Base-by-base conservation (phyloP, 2,797 vertebrate genomes). In the Ptychobarbus kaznakovi region DNA sequence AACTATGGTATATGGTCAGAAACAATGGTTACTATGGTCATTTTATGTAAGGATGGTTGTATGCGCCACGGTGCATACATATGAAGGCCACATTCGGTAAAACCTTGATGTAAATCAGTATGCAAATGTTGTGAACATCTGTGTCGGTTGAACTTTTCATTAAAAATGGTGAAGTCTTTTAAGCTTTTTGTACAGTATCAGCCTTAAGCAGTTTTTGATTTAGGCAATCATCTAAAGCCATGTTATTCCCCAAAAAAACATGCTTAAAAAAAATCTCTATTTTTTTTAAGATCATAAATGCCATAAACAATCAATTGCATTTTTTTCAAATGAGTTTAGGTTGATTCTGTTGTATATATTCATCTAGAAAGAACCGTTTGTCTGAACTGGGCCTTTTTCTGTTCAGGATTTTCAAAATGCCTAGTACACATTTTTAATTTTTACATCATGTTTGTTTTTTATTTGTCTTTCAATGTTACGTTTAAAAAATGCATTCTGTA, bases 321-420 rank as follows among this genome's bases (percentile, higher is more conserved):
- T 25, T 58, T 42, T 49, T 58, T 42, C 13, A 16, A 49, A 44
- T 42, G 76, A 49, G 35, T 80, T 70, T 10, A 70, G 58, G 63
- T 56, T 46, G 70, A 79, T 73, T 83, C 63, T 88, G 56, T 74
- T 88, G 81, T 86, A 84, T 32, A 80, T 88, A 79, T 79, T 82
- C 10, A 74, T 80, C 42, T 83, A 69, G 40, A 79, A 32, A 68
- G 66, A 83, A 80, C 56, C 42, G 25, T 32, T 61, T 11, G 3
- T n/a, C 22, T n/a, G 56, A 25, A 25, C 79, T 82, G 79, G 87
- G 69, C 70, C 78, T 83, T 82, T 63, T 40, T 58, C 65, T 61
- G 66, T 61, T 76, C 5, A 82, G 8, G n/a, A 32, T 86, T 15
- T 58, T 56, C 44, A 46, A 65, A 32, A 83, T 53, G 15, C n/a